A percentile compares a stretch with the other conserved stretches of the same genome.
These are phyloP conservation scores for Apotomis turbidana DNA, from an alignment of 2,888 invertebrate genomes.

Conservation along the genomic window DNA sequence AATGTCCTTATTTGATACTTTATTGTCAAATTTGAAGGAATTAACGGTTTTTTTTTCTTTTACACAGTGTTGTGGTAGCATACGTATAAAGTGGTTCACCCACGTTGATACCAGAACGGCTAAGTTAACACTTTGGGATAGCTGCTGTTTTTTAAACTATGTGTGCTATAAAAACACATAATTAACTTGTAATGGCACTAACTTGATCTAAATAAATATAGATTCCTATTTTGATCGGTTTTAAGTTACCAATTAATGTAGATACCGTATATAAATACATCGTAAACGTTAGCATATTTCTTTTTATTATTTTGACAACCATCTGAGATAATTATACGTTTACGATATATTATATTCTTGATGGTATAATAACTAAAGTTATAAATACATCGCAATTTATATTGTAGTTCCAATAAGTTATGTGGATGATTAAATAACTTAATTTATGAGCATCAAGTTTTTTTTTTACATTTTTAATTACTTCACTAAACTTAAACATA, in stretches of 20 bases:
- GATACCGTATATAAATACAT: neutral
- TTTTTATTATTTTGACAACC: neutral
- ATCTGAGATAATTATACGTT: neutral
- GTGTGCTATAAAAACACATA: neutral
- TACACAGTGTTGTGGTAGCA: neutral
- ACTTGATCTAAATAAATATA: neutral
- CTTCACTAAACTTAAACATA: constrained; percentile 46
- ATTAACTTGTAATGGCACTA: constrained; percentile 30
- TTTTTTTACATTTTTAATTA: constrained; percentile 44
- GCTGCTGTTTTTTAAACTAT: constrained; percentile 1
- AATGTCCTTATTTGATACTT: constrained; percentile 46
- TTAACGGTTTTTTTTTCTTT: constrained; percentile 48
- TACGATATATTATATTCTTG: neutral
- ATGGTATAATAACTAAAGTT: neutral
- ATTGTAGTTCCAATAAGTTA: constrained; percentile 13
- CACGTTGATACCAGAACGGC: neutral
- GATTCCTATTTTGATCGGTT: constrained; percentile 1
- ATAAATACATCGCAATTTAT: neutral
- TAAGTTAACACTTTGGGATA: constrained; percentile 13
- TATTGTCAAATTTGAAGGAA: constrained; percentile 45
- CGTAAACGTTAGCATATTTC: neutral
- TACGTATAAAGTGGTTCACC: neutral
- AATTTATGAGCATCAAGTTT: constrained; percentile 42
- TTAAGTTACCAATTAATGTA: neutral
- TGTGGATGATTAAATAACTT: constrained; percentile 30